Conservation (phyloP, 1,140 invertebrate genomes). For the Bombus waltoni region DNA sequence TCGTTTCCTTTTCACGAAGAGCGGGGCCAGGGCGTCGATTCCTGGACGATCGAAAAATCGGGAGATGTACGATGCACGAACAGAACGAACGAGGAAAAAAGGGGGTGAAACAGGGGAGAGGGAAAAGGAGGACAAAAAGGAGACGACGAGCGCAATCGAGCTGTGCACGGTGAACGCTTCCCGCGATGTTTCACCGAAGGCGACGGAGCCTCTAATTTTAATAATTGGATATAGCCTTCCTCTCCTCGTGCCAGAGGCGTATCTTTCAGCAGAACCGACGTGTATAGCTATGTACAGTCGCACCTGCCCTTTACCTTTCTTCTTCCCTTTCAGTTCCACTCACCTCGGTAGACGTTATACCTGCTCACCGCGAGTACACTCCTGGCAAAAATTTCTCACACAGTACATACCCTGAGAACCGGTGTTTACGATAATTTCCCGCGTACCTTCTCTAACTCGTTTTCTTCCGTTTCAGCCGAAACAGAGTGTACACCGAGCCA, state of each 20-base stretch:
- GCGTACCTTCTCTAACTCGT: background rate
- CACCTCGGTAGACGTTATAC: constrained; percentile 58
- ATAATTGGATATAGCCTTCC: constrained; percentile 76
- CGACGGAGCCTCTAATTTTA: constrained; percentile 78
- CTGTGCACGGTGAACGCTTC: constrained; percentile 59
- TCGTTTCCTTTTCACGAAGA: constrained; percentile 46
- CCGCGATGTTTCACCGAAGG: constrained; percentile 69
- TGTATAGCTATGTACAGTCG: constrained; percentile 50
- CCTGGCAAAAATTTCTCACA: constrained; percentile 33
- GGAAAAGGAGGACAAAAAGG: background rate
- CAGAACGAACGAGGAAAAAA: background rate
- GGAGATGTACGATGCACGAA: background rate
- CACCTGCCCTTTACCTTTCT: constrained; percentile 65
- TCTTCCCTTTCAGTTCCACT: constrained; percentile 59
- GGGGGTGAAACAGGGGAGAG: background rate
- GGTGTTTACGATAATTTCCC: background rate
- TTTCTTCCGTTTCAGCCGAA: background rate
- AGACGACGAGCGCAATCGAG: background rate
- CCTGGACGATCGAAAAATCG: constrained; percentile 24
- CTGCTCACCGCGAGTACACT: constrained; percentile 45
- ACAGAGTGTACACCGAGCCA: background rate
- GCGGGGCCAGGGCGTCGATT: background rate
- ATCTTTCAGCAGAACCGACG: constrained; percentile 48
- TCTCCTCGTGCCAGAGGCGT: constrained; percentile 61
- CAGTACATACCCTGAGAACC: background rate